phyloP scores from a whole-genome alignment of 2,888 invertebrate genomes.

The Busseola fusca region DNA sequence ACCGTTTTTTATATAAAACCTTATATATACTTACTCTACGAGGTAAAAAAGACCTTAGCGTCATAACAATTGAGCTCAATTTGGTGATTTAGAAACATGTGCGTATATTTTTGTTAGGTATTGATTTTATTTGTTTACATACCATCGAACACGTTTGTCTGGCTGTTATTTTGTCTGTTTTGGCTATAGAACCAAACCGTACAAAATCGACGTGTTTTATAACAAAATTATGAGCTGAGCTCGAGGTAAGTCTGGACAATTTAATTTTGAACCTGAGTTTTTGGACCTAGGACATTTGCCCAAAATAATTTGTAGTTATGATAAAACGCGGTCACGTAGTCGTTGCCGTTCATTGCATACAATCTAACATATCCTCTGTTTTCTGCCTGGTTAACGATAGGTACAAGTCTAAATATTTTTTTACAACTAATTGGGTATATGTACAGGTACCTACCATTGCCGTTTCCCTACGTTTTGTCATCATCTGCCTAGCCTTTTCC shows the following conservation, averaged over 20 bases:
- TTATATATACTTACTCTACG: slow-evolving; percentile 39
- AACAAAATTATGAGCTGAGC: background rate
- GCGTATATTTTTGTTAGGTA: slow-evolving; percentile 29
- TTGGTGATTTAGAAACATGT: background rate
- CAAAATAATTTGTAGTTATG: no score
- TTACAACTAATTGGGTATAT: no score
- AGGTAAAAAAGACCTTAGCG: slow-evolving; percentile 26
- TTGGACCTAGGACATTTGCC: no score
- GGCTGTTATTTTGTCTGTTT: slow-evolving; percentile 25
- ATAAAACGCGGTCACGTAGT: background rate
- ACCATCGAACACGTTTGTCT: slow-evolving; percentile 36
- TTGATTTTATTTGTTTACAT: slow-evolving; percentile 50
- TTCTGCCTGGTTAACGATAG: no score
- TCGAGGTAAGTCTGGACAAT: background rate
- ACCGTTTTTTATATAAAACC: slow-evolving; percentile 60
- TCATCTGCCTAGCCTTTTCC: no score
- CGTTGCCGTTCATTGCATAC: background rate
- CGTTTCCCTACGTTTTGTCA: no score
- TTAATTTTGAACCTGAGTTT: background rate
- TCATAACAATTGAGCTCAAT: background rate
- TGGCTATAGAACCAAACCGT: background rate
- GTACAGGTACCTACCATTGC: no score
- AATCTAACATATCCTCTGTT: background rate
- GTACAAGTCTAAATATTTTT: no score
- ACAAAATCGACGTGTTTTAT: background rate